Evolutionary conservation across 1,140 invertebrate genomes (phyloP).

Genomic region (Papilio polytes): DNA sequence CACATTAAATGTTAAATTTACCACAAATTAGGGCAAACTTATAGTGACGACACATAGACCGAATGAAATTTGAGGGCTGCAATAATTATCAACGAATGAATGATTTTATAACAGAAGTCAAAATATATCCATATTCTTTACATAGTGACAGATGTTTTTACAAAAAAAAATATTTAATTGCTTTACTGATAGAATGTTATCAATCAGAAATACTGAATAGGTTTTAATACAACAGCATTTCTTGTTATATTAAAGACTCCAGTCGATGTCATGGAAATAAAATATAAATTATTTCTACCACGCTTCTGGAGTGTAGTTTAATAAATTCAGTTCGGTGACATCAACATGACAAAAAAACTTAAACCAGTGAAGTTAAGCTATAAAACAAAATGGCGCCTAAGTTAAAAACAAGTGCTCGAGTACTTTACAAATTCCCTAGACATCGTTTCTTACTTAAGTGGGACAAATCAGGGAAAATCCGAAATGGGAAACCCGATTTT

Average conservation of each 20-base stretch:
- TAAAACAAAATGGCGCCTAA: not conserved
- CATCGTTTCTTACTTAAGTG: conserved; percentile 33
- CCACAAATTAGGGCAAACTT: conserved; percentile 5
- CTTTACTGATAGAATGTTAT: too few species aligned
- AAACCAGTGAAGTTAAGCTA: not conserved
- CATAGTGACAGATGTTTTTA: not conserved
- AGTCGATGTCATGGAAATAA: too few species aligned
- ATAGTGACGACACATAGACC: not conserved
- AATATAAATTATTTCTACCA: too few species aligned
- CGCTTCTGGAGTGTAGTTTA: too few species aligned
- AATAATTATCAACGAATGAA: conserved; percentile 18
- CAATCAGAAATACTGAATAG: too few species aligned
- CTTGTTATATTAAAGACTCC: too few species aligned
- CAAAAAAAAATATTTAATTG: not conserved
- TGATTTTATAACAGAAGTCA: not conserved
- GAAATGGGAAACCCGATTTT: conserved; percentile 34
- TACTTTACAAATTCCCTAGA: conserved; percentile 21
- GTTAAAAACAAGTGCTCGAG: not conserved
- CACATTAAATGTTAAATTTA: conserved; percentile 53
- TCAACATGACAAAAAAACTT: not conserved
- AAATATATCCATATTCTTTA: not conserved
- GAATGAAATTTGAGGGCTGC: conserved; percentile 45
- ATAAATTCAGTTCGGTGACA: not conserved
- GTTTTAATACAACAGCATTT: too few species aligned
- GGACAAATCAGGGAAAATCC: conserved; percentile 35